Evolutionary conservation across 2,888 invertebrate genomes (phyloP), one percentile per base, ranked within the genome.

Genomic region (Scrobipalpa costella): DNA sequence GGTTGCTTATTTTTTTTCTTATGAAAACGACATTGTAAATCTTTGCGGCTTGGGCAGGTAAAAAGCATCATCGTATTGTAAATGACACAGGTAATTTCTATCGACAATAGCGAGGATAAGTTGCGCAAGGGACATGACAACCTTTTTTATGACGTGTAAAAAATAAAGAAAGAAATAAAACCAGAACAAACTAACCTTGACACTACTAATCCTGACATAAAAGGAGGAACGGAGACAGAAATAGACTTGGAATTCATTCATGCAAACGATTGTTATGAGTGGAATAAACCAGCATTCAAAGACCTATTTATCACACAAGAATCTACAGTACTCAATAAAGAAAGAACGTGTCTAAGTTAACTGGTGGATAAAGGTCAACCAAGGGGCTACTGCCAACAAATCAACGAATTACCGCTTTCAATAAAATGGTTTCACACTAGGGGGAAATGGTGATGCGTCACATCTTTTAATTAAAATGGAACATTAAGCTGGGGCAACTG

Each of bases 391-490:
- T 72, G 80, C 78, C 77, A 82, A 86, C 86, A 86, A 84, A 86
- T 87, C 85, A 86, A 84, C 81, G 81, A 73, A 79, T 83, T 77
- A 78, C 71, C 71, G 72, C 73, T 70, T 73, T 78, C 78, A 77
- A 81, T 80, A 76, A 76, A 73, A 71, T 66, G 67, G 75, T 78
- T 81, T 57, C 47, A 61, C 21, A 61, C 49, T 61, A 79, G 80
- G 83, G 83, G 84, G 81, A 74, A 78, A 79, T 69, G 75, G 73
- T 80, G 84, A 84, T 81, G 86, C 83, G 85, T 90, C 89, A 90
- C 88, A 88, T 85, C 77, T 90, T 90, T 90, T 88, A 88, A 91
- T 91, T 89, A 86, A 85, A 87, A 84, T 77, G 80, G 84, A 78
- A 79, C 85, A 82, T 85, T 87, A 81, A 80, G 79, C 74, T 74